Base-by-base conservation (phyloP, 2,888 invertebrate genomes). In the Gastrophysa polygoni region DNA sequence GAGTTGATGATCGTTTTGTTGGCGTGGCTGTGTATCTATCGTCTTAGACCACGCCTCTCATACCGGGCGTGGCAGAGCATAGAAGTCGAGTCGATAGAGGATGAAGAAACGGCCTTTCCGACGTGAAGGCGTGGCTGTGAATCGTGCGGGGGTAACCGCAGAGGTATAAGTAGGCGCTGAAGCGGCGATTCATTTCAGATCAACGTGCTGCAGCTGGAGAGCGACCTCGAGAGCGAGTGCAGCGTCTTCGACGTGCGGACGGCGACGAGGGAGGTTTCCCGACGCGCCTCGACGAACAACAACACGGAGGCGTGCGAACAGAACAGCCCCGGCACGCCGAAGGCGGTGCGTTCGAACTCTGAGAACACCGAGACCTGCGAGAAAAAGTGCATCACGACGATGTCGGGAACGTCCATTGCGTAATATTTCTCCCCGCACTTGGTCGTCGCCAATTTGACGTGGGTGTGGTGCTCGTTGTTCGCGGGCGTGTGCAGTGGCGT, bases 141-240 rank as follows among this genome's bases (percentile, higher is more conserved):
- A 51, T 29, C 10, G 32, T 38, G 28, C 20, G 29, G 29, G 10
- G 29, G 10, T 8, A 8, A 32, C 10, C 29, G 1, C 29, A 8
- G 6, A 10, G 4, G 10, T 8, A 32, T 32, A 32, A 32, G 10
- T 32, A 7, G 24, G 7, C 24, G 3, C 24, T 24, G 2, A 47
- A 21, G n/a, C 18, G 18, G 20, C n/a, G 18, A 43, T 57, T 58
- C 32, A 63, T 75, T 74, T 8, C 70, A 81, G 81, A 70, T 81
- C 59, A 81, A 80, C 70, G 78, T 82, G 51, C 79, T 82, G 16
- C 83, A 88, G 83, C 82, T 21, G 46, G 18, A 46, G n/a, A 87
- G 87, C 68, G 88, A 88, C 76, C 81, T 87, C 64, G 87, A 88
- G 70, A 85, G 86, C 73, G 87, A 88, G 71, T 84, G 84, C 62